Conservation (phyloP, 37 sponge, comb jelly and placozoan genomes). For the Theonella swinhoei region DNA sequence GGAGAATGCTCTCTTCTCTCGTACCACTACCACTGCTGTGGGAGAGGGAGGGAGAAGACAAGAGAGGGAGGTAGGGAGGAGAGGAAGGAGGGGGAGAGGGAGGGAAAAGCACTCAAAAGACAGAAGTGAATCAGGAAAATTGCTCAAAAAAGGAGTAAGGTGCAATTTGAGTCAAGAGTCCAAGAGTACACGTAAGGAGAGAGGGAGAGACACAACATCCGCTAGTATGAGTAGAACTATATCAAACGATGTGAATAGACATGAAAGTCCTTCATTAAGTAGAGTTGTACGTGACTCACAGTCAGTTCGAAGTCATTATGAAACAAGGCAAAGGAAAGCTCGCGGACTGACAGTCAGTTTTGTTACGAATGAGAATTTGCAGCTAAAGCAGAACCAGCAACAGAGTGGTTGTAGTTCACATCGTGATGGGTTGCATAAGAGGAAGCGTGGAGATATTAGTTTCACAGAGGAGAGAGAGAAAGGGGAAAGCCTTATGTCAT, state of each 20-base stretch:
- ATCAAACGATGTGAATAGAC: not conserved
- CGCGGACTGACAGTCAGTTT: conserved; percentile 50
- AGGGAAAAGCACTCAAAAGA: not conserved
- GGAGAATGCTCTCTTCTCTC: conserved; percentile 34
- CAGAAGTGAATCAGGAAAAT: not conserved
- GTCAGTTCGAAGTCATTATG: not conserved
- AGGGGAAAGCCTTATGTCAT: conserved; percentile 9
- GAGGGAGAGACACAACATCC: not conserved
- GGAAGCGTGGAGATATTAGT: not conserved
- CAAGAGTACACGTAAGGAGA: not conserved
- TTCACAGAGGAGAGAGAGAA: conserved; percentile 19
- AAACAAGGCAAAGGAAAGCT: not conserved
- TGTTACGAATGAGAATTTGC: not conserved
- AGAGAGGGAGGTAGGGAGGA: not conserved
- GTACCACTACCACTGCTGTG: not conserved
- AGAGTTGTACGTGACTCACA: not conserved
- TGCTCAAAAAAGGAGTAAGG: not conserved
- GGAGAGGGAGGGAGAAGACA: no score
- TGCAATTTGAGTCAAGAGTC: not conserved
- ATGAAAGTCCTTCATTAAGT: no score
- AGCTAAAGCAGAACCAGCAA: not conserved
- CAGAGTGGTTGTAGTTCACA: not conserved
- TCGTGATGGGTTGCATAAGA: not conserved
- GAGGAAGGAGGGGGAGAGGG: not conserved
- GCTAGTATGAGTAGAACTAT: not conserved